Conservation (phyloP, 2,797 vertebrate genomes). For the Choloepus didactylus region DNA sequence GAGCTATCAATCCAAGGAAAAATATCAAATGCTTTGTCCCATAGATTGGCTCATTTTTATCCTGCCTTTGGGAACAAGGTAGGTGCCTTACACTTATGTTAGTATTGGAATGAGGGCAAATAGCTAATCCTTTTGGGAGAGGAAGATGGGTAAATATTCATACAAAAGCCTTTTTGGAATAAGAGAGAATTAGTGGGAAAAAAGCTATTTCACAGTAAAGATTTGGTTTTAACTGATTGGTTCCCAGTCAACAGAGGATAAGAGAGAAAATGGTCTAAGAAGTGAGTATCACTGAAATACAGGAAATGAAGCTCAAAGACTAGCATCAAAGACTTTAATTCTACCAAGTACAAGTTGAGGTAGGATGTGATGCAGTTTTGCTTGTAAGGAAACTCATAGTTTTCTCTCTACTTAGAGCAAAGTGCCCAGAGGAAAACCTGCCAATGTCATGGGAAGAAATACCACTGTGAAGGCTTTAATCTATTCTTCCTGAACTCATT, state of each 20-base stretch:
- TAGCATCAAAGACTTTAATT: neutral
- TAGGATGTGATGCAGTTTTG: neutral
- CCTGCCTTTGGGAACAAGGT: neutral
- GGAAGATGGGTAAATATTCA: neutral
- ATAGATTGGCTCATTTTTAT: neutral
- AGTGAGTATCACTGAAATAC: neutral
- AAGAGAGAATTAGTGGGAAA: neutral
- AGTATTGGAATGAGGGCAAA: neutral
- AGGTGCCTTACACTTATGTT: neutral
- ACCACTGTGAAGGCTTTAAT: neutral
- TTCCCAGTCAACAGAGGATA: neutral
- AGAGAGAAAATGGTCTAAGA: neutral
- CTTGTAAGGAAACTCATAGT: neutral
- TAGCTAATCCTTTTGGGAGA: neutral
- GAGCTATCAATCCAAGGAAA: neutral
- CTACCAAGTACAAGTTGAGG: neutral
- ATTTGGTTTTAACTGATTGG: neutral
- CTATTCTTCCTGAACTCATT: neutral
- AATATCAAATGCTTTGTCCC: neutral
- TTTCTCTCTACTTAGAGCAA: neutral
- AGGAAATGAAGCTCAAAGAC: neutral
- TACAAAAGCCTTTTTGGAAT: conserved; percentile 14
- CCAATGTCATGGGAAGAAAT: neutral
- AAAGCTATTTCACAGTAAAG: conserved; percentile 23
- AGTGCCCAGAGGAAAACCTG: conserved; percentile 16